Percentiles rank a stretch among this genome's conserved stretches.
Conservation (phyloP, 2,888 invertebrate genomes). For the Aethes cnicana region DNA sequence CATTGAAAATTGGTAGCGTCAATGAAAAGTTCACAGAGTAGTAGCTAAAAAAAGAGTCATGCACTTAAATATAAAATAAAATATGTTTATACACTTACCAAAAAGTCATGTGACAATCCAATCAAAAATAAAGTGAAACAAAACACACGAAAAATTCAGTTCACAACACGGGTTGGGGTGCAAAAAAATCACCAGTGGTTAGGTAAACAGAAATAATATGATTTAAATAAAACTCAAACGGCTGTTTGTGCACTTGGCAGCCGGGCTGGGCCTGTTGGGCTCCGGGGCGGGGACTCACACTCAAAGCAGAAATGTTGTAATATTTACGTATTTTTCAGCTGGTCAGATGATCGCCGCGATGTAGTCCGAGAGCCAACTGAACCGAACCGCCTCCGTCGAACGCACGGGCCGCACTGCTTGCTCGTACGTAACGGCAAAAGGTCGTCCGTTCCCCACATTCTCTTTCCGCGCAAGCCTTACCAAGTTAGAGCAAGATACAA, state of each 20-base stretch:
- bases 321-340: slow-evolving; percentile 81
- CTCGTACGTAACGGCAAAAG: slow-evolving; percentile 79
- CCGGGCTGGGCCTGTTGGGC: slow-evolving; percentile 37
- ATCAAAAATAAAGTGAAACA: slow-evolving; percentile 69
- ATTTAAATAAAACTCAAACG: slow-evolving; percentile 58
- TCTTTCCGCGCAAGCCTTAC: slow-evolving; percentile 82
- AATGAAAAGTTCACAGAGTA: too few species aligned
- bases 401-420: slow-evolving; percentile 80
- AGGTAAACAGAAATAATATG: slow-evolving; percentile 69
- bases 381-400: slow-evolving; percentile 69
- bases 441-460: slow-evolving; percentile 82
- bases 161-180: slow-evolving; percentile 61
- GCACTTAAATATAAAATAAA: too few species aligned
- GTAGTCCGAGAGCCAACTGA: slow-evolving; percentile 41
- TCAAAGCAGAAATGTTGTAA: slow-evolving; percentile 76
- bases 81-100: slow-evolving; percentile 55
- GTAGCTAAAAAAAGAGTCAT: too few species aligned
- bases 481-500: slow-evolving; percentile 66
- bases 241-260: slow-evolving; percentile 48
- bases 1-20: too few species aligned
- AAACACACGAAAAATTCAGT: slow-evolving; percentile 63
- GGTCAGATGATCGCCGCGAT: slow-evolving; percentile 65
- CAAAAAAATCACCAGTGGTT: slow-evolving; percentile 72
- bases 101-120: slow-evolving; percentile 70
- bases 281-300: slow-evolving; percentile 53